Evolutionary conservation across 2,888 invertebrate species (phyloP), one percentile per base, ranked within the genome.

Genomic region (Charanyca ferruginea): DNA sequence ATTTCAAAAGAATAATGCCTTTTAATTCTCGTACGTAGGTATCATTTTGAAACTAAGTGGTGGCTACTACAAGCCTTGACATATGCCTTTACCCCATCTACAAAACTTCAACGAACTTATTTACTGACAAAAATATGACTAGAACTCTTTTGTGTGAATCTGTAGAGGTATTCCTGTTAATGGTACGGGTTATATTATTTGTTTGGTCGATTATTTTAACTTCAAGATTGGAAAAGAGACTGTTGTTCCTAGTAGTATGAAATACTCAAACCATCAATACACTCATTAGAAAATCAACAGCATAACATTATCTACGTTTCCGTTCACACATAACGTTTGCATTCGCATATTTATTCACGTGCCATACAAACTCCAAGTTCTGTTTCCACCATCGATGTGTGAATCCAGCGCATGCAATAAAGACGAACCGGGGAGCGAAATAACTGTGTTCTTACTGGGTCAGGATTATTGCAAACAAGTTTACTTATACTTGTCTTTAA

Each of bases 381-480:
- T 57, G 32, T 73, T 62, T 71, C 58, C 42, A 44, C 60, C 42
- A 55, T 1, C 35, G 41, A 58, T 42, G 52, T 69, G 77, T 52
- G 57, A 68, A 55, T 57, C 53, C 61, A 55, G 57, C 48, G 58
- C 74, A 59, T 54, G 25, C 57, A 60, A 32, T 44, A 57, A 47
- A 28, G 18, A 68, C 44, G 48, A 7, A 25, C n/a, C 18, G 51
- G 55, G 64, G 49, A 73, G 28, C 22, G 32, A 64, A 54, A 61
- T 82, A 80, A 82, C 78, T 77, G 83, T 73, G 48, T 57, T 62
- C 59, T 63, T 51, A 73, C 66, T 79, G 73, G 70, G 81, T 79
- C 79, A 79, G 76, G 70, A 79, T 68, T 63, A 62, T 54, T 79
- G 68, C 75, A 75, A 81, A 75, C 75, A 66, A 69, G 81, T 81